phyloP scores from a whole-genome alignment of 2,113 vertebrate species.

The Entelurus aequoreus region DNA sequence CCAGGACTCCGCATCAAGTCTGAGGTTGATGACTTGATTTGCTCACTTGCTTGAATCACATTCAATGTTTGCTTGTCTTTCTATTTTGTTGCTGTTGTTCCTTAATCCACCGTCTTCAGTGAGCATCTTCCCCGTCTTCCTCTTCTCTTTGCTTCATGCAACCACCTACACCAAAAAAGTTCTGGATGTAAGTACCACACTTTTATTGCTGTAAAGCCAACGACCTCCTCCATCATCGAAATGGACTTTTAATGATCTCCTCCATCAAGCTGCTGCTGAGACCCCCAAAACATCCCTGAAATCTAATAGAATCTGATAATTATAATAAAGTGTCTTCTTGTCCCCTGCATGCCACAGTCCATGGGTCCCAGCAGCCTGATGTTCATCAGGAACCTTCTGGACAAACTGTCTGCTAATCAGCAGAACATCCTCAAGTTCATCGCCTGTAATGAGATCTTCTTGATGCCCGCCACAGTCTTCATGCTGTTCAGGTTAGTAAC shows the following conservation, averaged over 20 bases:
- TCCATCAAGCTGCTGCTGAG: constrained; percentile 7
- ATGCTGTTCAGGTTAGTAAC: constrained; percentile 89
- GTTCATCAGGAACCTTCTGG: constrained; percentile 84
- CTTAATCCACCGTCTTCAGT: constrained; percentile 82
- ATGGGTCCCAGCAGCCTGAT: constrained; percentile 84
- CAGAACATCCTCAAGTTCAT: constrained; percentile 98
- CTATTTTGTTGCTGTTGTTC: constrained; percentile 19
- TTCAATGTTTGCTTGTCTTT: not conserved
- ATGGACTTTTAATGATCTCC: constrained; percentile 25
- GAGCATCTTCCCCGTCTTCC: constrained; percentile 96
- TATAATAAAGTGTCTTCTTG: not conserved
- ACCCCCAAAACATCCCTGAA: not conserved
- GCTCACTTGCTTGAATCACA: not conserved
- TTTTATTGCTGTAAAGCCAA: not conserved
- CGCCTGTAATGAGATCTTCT: constrained; percentile 97
- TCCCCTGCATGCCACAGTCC: constrained; percentile 68
- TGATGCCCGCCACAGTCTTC: constrained; percentile 97
- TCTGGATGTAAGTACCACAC: constrained; percentile 85
- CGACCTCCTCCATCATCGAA: constrained; percentile 9
- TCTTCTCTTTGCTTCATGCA: constrained; percentile 97
- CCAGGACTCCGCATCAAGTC: too few relatives aligned
- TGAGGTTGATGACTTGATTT: too few relatives aligned
- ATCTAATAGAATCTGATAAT: not conserved
- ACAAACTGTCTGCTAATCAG: constrained; percentile 90
- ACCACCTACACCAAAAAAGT: constrained; percentile 95